Conservation (phyloP, 2,888 invertebrate species). For the Thymelicus acteon region DNA sequence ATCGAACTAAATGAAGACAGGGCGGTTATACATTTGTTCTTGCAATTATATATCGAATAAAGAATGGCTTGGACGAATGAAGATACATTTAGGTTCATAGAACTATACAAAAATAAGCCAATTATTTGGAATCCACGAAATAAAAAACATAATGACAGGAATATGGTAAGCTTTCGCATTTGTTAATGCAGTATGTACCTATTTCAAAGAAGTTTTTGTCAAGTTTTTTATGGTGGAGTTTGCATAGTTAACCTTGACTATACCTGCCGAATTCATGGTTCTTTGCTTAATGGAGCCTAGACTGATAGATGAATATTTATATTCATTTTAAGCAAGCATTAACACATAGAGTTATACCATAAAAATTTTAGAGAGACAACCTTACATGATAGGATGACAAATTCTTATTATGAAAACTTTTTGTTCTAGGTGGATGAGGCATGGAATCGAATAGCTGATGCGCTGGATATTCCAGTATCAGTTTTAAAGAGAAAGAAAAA, state of each 20-base stretch:
- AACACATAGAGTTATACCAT: no score
- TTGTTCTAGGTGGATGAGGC: conserved; percentile 28
- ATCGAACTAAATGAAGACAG: not conserved
- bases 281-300: no score
- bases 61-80: conserved; percentile 36
- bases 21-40: not conserved
- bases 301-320: no score
- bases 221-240: no score
- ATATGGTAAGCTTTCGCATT: conserved; percentile 15
- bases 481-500: conserved; percentile 37
- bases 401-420: not conserved
- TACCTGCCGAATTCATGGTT: no score
- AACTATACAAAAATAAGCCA: conserved; percentile 30
- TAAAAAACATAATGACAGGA: conserved; percentile 29
- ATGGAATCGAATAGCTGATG: conserved; percentile 32
- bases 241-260: no score
- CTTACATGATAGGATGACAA: no score
- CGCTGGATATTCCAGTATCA: conserved; percentile 31
- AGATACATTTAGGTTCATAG: conserved; percentile 32
- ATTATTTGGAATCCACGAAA: conserved; percentile 36
- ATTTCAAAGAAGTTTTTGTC: no score
- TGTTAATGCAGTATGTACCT: not conserved
- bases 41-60: not conserved
- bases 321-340: no score
- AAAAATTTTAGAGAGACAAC: no score